A percentile compares a stretch with the other conserved stretches of the same genome.
Conservation (phyloP, 1,140 invertebrate species). For the Lordiphosa clarofinis region DNA sequence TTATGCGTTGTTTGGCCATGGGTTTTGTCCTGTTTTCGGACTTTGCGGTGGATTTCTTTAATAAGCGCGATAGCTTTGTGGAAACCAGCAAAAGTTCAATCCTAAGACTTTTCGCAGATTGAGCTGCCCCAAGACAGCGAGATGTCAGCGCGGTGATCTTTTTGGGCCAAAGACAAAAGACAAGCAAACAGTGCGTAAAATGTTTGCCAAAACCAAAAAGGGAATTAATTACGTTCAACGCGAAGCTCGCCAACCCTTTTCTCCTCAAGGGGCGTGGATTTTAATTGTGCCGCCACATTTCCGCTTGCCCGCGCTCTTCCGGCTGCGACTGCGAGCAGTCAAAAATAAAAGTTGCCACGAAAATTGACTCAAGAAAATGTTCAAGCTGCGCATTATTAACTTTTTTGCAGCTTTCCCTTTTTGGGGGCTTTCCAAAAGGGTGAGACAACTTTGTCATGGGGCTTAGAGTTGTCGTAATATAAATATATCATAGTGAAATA, state of each 20-base stretch:
- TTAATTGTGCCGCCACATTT: slow-evolving; percentile 43
- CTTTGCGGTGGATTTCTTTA: slow-evolving; percentile 19
- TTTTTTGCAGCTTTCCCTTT: slow-evolving; percentile 19
- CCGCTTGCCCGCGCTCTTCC: slow-evolving; percentile 32
- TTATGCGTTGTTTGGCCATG: slow-evolving; percentile 65
- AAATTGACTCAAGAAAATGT: slow-evolving; percentile 57
- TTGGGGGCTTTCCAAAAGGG: slow-evolving; percentile 1
- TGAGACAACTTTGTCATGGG: slow-evolving; percentile 1
- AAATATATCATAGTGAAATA: too few species aligned
- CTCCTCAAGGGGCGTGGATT: slow-evolving; percentile 20
- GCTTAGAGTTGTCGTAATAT: neutral
- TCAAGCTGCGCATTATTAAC: slow-evolving; percentile 40
- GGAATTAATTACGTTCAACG: slow-evolving; percentile 73
- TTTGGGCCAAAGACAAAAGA: slow-evolving; percentile 68
- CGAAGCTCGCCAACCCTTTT: slow-evolving; percentile 18
- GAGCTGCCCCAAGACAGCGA: slow-evolving; percentile 64
- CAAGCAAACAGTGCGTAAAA: slow-evolving; percentile 73
- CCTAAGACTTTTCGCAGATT: slow-evolving; percentile 54
- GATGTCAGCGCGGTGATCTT: slow-evolving; percentile 64
- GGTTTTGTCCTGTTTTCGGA: too few species aligned
- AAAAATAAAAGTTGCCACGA: slow-evolving; percentile 39
- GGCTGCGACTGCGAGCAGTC: slow-evolving; percentile 7
- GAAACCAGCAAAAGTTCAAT: slow-evolving; percentile 3
- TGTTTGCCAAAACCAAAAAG: slow-evolving; percentile 62
- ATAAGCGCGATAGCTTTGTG: slow-evolving; percentile 65